Percentiles rank a stretch among this genome's conserved stretches.
These are phyloP conservation scores for Cyclophora punctaria DNA, from an alignment of 2,888 invertebrate species.

Conservation along the genomic window DNA sequence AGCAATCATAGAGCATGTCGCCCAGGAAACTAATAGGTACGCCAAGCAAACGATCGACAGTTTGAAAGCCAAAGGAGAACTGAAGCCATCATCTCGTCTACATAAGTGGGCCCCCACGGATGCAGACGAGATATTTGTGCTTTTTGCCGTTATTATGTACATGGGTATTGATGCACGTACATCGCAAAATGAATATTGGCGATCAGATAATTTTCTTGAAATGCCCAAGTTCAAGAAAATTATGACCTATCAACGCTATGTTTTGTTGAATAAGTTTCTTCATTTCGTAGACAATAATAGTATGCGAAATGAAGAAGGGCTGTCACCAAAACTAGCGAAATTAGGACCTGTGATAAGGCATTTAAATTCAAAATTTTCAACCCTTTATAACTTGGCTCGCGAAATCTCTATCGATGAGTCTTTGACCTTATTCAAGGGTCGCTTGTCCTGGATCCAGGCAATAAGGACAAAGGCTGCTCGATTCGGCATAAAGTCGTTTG, in stretches of 20 bases:
- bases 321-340: conserved; percentile 12
- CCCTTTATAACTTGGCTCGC: conserved; percentile 4
- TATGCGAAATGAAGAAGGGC: conserved; percentile 1
- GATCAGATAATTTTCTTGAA: conserved; percentile 2
- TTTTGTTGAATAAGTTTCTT: conserved; percentile 17
- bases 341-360: background rate
- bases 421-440: conserved; percentile 20
- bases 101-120: conserved; percentile 3
- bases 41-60: conserved; percentile 16
- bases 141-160: conserved; percentile 16
- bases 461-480: conserved; percentile 15
- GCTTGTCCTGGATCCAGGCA: conserved; percentile 16
- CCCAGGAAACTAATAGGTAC: conserved; percentile 19
- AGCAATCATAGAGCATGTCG: conserved; percentile 18
- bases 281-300: conserved; percentile 1
- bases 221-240: conserved; percentile 12
- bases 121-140: conserved; percentile 5
- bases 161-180: conserved; percentile 16
- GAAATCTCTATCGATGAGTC: conserved; percentile 19
- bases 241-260: conserved; percentile 12
- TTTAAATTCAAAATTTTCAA: conserved; percentile 6
- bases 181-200: conserved; percentile 16
- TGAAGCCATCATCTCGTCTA: conserved; percentile 8
- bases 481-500: conserved; percentile 19
- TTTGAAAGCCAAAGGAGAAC: background rate